These are phyloP conservation scores for Rhagologus leucostigma DNA, from an alignment of 2,113 vertebrate genomes.

Conservation along the genomic window DNA sequence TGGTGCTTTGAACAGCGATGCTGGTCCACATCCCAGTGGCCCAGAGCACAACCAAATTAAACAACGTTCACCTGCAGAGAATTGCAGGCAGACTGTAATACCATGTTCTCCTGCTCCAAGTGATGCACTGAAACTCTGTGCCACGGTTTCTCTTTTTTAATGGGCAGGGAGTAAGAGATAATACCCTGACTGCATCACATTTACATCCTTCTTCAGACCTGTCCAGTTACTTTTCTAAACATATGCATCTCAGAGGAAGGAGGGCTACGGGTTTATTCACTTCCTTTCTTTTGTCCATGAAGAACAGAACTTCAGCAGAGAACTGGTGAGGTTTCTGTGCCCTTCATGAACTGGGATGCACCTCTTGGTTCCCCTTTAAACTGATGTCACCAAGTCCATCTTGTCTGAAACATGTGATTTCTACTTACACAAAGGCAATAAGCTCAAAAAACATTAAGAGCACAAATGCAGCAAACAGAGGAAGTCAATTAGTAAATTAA, in stretches of 20 bases:
- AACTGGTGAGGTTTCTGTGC: not conserved
- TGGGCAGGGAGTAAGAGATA: not conserved
- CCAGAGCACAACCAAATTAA: not conserved
- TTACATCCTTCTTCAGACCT: not conserved
- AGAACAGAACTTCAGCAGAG: not conserved
- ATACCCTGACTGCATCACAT: not conserved
- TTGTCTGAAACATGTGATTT: not conserved
- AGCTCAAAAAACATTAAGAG: not conserved
- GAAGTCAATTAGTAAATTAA: not conserved
- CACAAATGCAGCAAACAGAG: not conserved
- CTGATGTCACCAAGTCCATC: not conserved
- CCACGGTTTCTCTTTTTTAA: not conserved
- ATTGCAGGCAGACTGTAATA: not conserved
- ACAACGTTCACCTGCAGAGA: rapidly evolving
- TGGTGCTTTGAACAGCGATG: not conserved
- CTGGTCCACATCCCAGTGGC: not conserved
- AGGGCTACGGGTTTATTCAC: not conserved
- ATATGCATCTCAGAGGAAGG: not conserved
- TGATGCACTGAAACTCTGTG: not conserved
- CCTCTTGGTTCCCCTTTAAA: not conserved
- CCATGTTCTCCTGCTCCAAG: not conserved
- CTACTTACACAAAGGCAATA: not conserved
- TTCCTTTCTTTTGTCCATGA: not conserved
- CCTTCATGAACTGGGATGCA: not conserved
- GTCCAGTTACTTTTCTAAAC: not conserved